Percentiles rank a stretch among this genome's conserved stretches.
Conservation (phyloP, 2,113 vertebrate species). For the Orycteropus afer region DNA sequence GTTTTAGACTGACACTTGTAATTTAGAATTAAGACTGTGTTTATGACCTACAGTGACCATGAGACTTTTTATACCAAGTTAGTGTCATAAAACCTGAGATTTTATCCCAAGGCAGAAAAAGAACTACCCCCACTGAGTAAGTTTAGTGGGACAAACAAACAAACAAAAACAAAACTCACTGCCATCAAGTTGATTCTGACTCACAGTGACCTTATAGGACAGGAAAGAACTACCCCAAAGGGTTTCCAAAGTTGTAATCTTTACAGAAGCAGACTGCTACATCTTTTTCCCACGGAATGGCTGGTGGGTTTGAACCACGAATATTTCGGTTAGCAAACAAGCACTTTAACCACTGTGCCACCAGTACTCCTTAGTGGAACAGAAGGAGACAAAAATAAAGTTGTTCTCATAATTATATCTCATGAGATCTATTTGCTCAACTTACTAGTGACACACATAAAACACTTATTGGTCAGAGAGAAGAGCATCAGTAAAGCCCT, state of each 20-base stretch:
- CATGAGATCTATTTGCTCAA: neutral
- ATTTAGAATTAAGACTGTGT: neutral
- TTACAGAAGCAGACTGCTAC: too few species aligned
- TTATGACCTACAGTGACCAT: neutral
- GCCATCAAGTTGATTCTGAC: too few species aligned
- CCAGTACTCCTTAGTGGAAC: too few species aligned
- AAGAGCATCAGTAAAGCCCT: neutral
- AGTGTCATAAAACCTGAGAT: neutral
- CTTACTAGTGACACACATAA: neutral
- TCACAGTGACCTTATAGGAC: too few species aligned
- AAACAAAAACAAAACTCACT: too few species aligned
- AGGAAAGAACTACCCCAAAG: too few species aligned
- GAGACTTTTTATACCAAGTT: neutral
- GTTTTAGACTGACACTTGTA: neutral
- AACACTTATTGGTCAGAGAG: neutral
- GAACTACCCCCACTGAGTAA: neutral
- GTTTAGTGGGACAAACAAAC: neutral
- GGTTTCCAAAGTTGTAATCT: too few species aligned
- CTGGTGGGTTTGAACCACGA: too few species aligned
- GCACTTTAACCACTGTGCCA: too few species aligned
- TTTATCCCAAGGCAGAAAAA: neutral
- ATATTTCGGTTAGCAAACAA: too few species aligned
- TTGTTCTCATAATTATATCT: neutral
- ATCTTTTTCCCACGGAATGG: too few species aligned
- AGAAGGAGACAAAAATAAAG: slow-evolving; percentile 30